These are phyloP conservation scores for Geotrupes spiniger DNA, from an alignment of 2,888 invertebrate genomes.

Conservation along the genomic window DNA sequence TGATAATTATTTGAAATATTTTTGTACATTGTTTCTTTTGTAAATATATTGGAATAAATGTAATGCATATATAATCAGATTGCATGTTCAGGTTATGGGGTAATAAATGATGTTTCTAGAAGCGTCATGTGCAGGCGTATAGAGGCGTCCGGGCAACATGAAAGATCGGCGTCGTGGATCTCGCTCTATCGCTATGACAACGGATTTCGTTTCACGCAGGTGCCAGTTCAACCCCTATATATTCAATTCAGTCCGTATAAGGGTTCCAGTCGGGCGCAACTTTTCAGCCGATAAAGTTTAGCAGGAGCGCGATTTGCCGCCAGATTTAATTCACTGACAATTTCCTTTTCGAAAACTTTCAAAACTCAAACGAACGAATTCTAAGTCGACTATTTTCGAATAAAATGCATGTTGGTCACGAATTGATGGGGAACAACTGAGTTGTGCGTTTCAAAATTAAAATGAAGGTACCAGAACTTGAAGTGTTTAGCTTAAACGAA, in stretches of 20 bases:
- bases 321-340: constrained; percentile 22
- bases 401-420: no score
- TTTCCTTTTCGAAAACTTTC: constrained; percentile 12
- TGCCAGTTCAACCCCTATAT: constrained; percentile 41
- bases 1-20: no score
- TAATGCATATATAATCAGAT: not conserved
- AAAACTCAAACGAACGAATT: not conserved
- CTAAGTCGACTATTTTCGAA: no score
- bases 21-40: no score
- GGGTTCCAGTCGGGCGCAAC: constrained; percentile 36
- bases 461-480: not conserved
- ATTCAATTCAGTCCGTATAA: constrained; percentile 32
- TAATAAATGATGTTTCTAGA: not conserved
- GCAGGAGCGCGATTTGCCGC: constrained; percentile 26
- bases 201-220: constrained; percentile 41
- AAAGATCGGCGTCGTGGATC: constrained; percentile 38
- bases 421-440: no score
- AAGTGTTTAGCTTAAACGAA: constrained; percentile 3
- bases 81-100: not conserved
- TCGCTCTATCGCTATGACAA: constrained; percentile 42
- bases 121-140: constrained; percentile 2
- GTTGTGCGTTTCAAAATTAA: no score
- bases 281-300: constrained; percentile 25
- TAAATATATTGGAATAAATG: no score
- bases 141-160: constrained; percentile 23